Evolutionary conservation across 2,888 invertebrate genomes (phyloP).

Genomic region (Nowickia ferox): DNA sequence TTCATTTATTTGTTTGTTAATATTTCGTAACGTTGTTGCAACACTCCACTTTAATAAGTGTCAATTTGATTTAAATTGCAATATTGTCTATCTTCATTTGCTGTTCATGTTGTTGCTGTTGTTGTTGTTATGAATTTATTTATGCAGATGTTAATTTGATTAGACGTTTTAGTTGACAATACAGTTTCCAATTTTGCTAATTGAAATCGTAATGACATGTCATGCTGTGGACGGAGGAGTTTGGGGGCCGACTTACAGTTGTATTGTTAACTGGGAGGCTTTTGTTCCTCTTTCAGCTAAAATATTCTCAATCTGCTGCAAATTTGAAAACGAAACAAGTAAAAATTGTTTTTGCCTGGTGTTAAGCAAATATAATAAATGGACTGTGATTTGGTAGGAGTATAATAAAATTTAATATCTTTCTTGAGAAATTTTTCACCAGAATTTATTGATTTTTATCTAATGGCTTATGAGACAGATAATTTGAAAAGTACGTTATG

Average conservation of each 20-base stretch:
- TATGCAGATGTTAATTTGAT: constrained; percentile 70
- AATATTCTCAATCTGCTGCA: neutral
- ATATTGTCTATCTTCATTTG: constrained; percentile 66
- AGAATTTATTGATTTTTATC: too few relatives aligned
- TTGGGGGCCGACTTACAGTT: neutral
- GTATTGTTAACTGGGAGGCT: neutral
- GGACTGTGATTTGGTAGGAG: too few relatives aligned
- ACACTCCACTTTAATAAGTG: constrained; percentile 71
- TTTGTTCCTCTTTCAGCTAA: neutral
- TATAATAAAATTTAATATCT: too few relatives aligned
- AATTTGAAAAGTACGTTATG: too few relatives aligned
- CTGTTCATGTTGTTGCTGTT: constrained; percentile 18
- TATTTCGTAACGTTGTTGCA: constrained; percentile 61
- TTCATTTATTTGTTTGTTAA: constrained; percentile 57
- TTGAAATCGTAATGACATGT: constrained; percentile 49
- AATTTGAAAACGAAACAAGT: too few relatives aligned
- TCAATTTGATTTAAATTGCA: constrained; percentile 72
- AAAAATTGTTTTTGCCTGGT: too few relatives aligned
- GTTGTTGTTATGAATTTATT: constrained; percentile 58
- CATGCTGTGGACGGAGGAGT: neutral
- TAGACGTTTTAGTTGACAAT: constrained; percentile 62
- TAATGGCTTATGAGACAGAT: too few relatives aligned
- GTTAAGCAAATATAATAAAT: too few relatives aligned
- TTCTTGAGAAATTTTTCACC: too few relatives aligned
- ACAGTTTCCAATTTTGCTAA: constrained; percentile 46